These are phyloP conservation scores for Enteromius afrohamiltoni DNA, from an alignment of 2,797 vertebrate genomes.

Conservation along the genomic window DNA sequence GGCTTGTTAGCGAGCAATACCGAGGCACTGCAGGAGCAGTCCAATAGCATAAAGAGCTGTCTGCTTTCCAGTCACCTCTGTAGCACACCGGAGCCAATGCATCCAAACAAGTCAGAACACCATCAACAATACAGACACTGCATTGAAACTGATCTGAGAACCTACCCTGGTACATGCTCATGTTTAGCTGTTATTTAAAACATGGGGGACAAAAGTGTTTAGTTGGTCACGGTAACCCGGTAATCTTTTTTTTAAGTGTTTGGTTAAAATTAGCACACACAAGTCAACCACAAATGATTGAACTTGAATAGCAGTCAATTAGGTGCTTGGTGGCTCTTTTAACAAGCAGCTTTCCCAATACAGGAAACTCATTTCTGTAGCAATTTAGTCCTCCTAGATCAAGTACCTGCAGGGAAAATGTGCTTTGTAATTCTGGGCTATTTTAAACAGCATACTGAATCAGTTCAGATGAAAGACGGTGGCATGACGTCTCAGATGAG, in stretches of 20 bases:
- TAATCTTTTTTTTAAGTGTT: neutral
- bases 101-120: too few relatives aligned
- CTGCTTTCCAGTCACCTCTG: too few relatives aligned
- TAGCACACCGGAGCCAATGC: too few relatives aligned
- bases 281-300: neutral
- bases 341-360: neutral
- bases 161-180: too few relatives aligned
- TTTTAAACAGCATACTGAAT: slow-evolving; percentile 26
- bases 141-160: too few relatives aligned
- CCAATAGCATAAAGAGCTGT: too few relatives aligned
- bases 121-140: too few relatives aligned
- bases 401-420: slow-evolving; percentile 11
- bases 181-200: too few relatives aligned
- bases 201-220: too few relatives aligned
- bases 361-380: neutral
- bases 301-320: neutral
- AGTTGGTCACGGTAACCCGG: too few relatives aligned
- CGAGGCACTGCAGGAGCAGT: too few relatives aligned
- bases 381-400: neutral
- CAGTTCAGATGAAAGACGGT: neutral
- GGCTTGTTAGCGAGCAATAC: too few relatives aligned
- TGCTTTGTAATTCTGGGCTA: slow-evolving; percentile 16
- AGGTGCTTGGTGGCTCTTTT: neutral
- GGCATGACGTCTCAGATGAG: neutral
- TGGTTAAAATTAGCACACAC: neutral